Conservation (phyloP, 2,797 vertebrate genomes). For the Protosalanx chinensis region DNA sequence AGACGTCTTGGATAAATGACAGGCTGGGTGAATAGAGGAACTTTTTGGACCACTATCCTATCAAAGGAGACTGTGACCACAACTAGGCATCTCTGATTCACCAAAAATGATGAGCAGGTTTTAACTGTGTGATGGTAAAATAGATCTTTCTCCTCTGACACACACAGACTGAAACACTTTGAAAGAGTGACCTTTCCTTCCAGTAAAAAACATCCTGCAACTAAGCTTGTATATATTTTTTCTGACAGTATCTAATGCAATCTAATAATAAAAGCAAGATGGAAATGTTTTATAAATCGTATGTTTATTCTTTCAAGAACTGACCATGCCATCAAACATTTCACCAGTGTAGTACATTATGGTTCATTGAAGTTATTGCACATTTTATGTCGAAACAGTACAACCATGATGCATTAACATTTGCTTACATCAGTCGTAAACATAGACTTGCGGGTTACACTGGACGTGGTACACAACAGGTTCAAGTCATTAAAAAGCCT, state of each 20-base stretch:
- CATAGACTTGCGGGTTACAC: constrained; percentile 6
- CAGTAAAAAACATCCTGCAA: too few relatives aligned
- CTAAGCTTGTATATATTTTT: too few relatives aligned
- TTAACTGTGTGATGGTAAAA: not conserved
- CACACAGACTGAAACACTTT: too few relatives aligned
- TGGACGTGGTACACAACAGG: constrained; percentile 36
- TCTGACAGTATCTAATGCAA: too few relatives aligned
- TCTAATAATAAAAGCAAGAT: too few relatives aligned
- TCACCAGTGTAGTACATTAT: not conserved
- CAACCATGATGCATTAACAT: constrained; percentile 33
- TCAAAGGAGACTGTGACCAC: not conserved
- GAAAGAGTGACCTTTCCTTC: too few relatives aligned
- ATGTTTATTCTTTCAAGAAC: too few relatives aligned
- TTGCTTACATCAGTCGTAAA: constrained; percentile 26
- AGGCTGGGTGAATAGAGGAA: constrained; percentile 19
- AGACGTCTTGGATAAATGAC: constrained; percentile 22
- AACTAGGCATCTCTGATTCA: constrained; percentile 11
- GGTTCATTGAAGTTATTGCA: constrained; percentile 9
- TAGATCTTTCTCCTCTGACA: not conserved
- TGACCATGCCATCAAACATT: too few relatives aligned
- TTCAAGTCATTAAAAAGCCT: constrained; percentile 33
- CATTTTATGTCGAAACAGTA: constrained; percentile 23
- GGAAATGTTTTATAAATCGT: too few relatives aligned
- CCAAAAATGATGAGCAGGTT: not conserved
- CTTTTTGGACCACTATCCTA: not conserved